Evolutionary conservation across 2,888 invertebrate species (phyloP), one percentile per base, ranked within the genome.

Genomic region (Trichopria drosophilae): DNA sequence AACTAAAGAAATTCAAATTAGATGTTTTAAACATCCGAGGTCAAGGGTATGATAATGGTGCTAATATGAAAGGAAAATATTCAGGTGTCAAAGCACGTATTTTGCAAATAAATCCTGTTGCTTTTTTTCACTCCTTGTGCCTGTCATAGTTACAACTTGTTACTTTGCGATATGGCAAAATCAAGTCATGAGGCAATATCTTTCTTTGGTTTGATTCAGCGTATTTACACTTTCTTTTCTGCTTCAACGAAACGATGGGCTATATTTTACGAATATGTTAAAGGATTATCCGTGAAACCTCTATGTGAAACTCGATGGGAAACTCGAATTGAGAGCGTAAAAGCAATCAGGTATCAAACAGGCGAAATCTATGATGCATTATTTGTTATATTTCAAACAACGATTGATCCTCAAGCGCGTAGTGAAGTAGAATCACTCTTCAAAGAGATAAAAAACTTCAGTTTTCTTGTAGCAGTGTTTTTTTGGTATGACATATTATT

Each of bases 21-120:
- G 55, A 63, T 51, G 53, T 65, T 48, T 51, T 55, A 26, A 49
- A 66, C 50, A 63, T 64, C 58, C 64, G 65, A 42, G 66, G 66
- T 52, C 67, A 68, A 53, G 66, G 66, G 31, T 69, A 70, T 58
- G 66, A 69, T 53, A 71, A 71, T 55, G 67, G 69, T 12, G 62
- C 66, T 16, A 69, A 69, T 41, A 69, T 68, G 64, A 60, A 63
- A 56, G 69, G 65, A 42, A 63, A 65, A 63, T 66, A 67, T 55
- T 57, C 57, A 57, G 66, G 68, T 6, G 65, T 69, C 37, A 65
- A 69, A 65, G 67, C 41, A 47, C 65, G 63, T 64, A 64, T 69
- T 58, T 55, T 64, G 19, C 60, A 68, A 45, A 31, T 45, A 18
- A 46, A 46, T 46, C 48, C 53, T 15, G 32, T 35, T 23, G 53